Conservation (phyloP, 2,888 invertebrate species). For the Anorthoa munda region DNA sequence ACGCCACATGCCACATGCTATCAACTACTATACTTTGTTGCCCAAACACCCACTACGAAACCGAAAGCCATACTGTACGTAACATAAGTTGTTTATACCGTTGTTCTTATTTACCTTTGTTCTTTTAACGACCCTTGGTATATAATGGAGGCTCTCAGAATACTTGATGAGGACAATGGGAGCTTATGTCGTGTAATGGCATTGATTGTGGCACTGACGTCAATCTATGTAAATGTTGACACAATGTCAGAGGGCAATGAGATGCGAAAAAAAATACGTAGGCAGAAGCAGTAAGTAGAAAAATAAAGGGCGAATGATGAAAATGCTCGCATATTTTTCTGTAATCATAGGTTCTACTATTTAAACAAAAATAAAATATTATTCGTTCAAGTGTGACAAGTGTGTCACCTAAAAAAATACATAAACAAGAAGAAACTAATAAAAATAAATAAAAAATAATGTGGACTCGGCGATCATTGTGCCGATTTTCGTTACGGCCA, state of each 20-base stretch:
- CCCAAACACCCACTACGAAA: constrained; percentile 14
- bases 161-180: constrained; percentile 23
- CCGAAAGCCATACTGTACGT: constrained; percentile 27
- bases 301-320: background rate
- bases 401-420: too few relatives aligned
- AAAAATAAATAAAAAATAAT: too few relatives aligned
- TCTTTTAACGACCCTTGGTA: constrained; percentile 9
- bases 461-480: too few relatives aligned
- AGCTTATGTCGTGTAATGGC: constrained; percentile 11
- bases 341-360: background rate
- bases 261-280: background rate
- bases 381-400: too few relatives aligned
- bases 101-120: constrained; percentile 32
- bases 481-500: too few relatives aligned
- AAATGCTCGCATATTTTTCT: background rate
- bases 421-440: too few relatives aligned
- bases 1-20: background rate
- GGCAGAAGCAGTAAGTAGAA: background rate
- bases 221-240: background rate
- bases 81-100: constrained; percentile 23
- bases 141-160: constrained; percentile 2
- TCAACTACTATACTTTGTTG: constrained; percentile 29
- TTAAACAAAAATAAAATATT: too few relatives aligned
- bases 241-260: background rate
- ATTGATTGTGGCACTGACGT: constrained; percentile 10